Percentiles rank a stretch among this genome's conserved stretches.
phyloP scores from a whole-genome alignment of 30 jellyfish, hydroid and myxozoan species.

The Thelohanellus kitauei region DNA sequence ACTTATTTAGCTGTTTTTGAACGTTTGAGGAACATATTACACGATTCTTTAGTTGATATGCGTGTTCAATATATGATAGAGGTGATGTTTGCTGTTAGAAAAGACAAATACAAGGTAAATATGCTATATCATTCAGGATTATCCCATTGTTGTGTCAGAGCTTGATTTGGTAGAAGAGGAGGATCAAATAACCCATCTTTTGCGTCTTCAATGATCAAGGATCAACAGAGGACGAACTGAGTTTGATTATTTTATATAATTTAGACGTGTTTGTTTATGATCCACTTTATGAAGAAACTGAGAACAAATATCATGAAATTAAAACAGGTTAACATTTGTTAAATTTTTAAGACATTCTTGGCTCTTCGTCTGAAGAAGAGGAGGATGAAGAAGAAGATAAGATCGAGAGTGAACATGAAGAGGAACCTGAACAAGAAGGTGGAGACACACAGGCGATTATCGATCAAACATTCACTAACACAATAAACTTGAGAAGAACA shows the following conservation, averaged over 20 bases:
- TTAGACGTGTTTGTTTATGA: conserved; percentile 6
- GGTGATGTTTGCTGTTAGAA: conserved; percentile 89
- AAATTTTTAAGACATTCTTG: not conserved
- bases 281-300: conserved; percentile 48
- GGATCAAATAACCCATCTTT: conserved; percentile 73
- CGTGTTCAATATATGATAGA: conserved; percentile 88
- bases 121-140: conserved; percentile 12
- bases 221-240: conserved; percentile 34
- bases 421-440: conserved; percentile 1
- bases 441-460: conserved; percentile 22
- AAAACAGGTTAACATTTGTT: conserved; percentile 19
- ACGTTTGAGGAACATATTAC: conserved; percentile 39
- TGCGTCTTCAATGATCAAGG: conserved; percentile 69
- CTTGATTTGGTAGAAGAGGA: conserved; percentile 80
- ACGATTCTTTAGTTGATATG: conserved; percentile 40
- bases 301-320: conserved; percentile 53
- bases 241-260: conserved; percentile 7
- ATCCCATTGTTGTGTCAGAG: conserved; percentile 21
- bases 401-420: conserved; percentile 1
- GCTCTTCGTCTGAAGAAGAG: conserved; percentile 1
- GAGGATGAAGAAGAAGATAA: conserved; percentile 1
- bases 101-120: conserved; percentile 68
- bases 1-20: conserved; percentile 47
- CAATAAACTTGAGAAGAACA: conserved; percentile 46
- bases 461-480: conserved; percentile 64